Percentiles rank a stretch among this genome's conserved stretches.
phyloP scores from a whole-genome alignment of 2,113 vertebrate genomes.

The Pterocles burchelli region DNA sequence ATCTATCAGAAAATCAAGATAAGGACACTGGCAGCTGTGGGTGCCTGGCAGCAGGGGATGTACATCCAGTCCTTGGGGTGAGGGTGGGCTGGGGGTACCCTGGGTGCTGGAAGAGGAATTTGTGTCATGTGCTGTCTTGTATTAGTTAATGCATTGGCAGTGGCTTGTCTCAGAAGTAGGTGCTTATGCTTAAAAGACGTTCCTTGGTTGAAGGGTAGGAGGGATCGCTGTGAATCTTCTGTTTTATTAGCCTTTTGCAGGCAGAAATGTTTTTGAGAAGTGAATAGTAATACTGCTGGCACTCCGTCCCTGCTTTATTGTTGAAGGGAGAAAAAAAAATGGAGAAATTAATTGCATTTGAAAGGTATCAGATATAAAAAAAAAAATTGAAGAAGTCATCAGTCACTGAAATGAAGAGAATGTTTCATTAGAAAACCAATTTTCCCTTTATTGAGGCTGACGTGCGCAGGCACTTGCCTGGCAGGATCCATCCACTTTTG shows the following conservation, averaged over 20 bases:
- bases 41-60: not conserved
- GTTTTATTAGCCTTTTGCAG: not conserved
- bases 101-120: not conserved
- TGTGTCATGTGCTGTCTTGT: not conserved
- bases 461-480: not conserved
- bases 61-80: no score
- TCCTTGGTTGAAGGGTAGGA: not conserved
- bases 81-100: not conserved
- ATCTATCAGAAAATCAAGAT: not conserved
- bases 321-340: not conserved
- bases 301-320: not conserved
- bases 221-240: not conserved
- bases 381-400: not conserved
- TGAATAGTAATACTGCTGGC: not conserved
- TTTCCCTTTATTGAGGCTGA: slow-evolving; percentile 22
- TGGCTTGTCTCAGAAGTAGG: not conserved
- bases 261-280: not conserved
- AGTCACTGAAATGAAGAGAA: slow-evolving; percentile 4
- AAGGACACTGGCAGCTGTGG: not conserved
- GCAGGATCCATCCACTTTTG: not conserved
- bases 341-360: slow-evolving; percentile 12
- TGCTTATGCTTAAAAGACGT: not conserved
- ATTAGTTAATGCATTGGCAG: not conserved
- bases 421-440: not conserved
- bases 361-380: not conserved